Evolutionary conservation across 2,797 vertebrate genomes (phyloP).

Genomic region (Sebastolobus alascanus): DNA sequence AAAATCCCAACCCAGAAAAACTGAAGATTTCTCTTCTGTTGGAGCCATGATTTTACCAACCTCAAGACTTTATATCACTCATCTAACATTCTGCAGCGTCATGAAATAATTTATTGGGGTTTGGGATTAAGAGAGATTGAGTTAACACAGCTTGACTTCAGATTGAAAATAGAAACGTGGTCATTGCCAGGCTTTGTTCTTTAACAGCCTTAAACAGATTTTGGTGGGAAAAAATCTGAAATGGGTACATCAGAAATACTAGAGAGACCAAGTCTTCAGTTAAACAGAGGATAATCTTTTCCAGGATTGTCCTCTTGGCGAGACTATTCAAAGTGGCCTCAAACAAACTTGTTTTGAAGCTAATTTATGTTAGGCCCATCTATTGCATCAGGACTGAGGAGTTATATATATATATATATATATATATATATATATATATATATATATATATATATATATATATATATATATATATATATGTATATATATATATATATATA

Average conservation of each 20-base stretch:
- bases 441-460: too few species aligned
- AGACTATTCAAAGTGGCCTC: background rate
- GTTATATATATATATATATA: too few species aligned
- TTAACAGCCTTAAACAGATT: background rate
- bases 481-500: too few species aligned
- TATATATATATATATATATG: too few species aligned
- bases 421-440: too few species aligned
- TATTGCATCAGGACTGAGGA: background rate
- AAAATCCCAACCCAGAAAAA: background rate
- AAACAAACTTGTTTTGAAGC: background rate
- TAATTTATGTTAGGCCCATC: background rate
- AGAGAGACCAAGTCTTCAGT: background rate
- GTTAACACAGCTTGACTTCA: background rate
- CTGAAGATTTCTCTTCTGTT: conserved; percentile 20
- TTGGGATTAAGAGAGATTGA: background rate
- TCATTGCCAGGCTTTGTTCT: conserved; percentile 2
- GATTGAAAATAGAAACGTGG: conserved; percentile 24
- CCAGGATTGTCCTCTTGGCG: background rate
- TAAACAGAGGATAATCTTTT: background rate
- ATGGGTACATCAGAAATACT: background rate
- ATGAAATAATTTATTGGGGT: conserved; percentile 3
- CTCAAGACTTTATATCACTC: conserved; percentile 15
- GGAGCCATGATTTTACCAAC: background rate
- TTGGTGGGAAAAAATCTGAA: background rate
- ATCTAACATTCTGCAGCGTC: conserved; percentile 28